Percentiles rank a stretch among this genome's conserved stretches.
Conservation (phyloP, 2,888 invertebrate species). For the Dicranocentrus wangi region DNA sequence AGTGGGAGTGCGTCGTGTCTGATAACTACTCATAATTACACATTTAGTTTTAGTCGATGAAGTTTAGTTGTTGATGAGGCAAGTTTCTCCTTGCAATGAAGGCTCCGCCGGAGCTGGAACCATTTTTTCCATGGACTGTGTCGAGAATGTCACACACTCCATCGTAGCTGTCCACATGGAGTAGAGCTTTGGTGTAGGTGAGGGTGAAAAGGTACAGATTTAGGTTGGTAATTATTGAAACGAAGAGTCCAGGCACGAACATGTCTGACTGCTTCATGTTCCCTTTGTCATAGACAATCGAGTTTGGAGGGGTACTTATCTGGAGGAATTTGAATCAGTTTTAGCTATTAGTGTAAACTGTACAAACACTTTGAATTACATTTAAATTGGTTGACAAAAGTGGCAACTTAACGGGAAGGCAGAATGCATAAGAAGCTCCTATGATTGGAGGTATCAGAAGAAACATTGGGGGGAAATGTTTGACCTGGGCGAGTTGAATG, state of each 20-base stretch:
- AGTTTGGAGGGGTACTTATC: constrained; percentile 62
- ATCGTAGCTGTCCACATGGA: constrained; percentile 42
- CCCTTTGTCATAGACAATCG: constrained; percentile 65
- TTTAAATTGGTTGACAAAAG: neutral
- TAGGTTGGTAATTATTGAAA: constrained; percentile 48
- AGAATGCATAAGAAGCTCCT: constrained; percentile 59
- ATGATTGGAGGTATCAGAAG: constrained; percentile 59
- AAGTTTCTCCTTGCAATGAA: neutral
- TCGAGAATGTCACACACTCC: constrained; percentile 16
- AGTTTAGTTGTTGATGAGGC: too few species aligned
- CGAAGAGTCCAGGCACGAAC: constrained; percentile 55
- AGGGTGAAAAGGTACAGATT: constrained; percentile 41
- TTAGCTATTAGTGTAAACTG: neutral
- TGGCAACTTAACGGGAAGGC: constrained; percentile 41
- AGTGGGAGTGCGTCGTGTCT: neutral
- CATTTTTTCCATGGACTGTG: neutral
- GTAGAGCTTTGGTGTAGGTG: constrained; percentile 9
- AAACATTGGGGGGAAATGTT: constrained; percentile 61
- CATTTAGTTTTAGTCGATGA: neutral
- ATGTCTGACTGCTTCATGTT: constrained; percentile 67
- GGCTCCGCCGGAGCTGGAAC: neutral
- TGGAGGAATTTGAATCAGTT: constrained; percentile 11
- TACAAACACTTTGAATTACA: neutral
- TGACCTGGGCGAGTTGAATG: constrained; percentile 47
- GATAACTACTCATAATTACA: neutral